A percentile compares a stretch with the other conserved stretches of the same genome.
phyloP scores from a whole-genome alignment of 2,797 vertebrate species.

The Argya squamiceps region DNA sequence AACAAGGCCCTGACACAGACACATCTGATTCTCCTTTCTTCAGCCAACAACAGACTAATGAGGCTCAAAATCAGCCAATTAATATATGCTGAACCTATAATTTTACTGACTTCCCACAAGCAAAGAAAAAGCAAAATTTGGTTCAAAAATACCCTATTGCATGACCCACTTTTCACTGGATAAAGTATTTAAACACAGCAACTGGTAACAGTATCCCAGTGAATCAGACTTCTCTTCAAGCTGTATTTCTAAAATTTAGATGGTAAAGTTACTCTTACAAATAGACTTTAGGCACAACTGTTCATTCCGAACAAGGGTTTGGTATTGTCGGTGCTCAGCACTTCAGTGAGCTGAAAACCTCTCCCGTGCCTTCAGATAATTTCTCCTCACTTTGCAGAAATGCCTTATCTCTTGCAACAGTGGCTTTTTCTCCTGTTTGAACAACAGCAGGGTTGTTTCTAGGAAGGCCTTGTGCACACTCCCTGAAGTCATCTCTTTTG shows the following conservation, averaged over 20 bases:
- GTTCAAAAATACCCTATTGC: background rate
- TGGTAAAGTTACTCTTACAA: background rate
- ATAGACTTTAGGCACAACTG: background rate
- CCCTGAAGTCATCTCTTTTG: background rate
- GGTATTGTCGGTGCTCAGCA: background rate
- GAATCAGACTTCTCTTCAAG: background rate
- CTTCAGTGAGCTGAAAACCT: background rate
- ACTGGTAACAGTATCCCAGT: background rate
- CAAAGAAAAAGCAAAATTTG: background rate
- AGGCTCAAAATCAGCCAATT: background rate
- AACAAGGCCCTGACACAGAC: background rate
- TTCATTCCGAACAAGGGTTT: background rate
- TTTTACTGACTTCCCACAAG: background rate
- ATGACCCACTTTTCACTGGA: background rate
- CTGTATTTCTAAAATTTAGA: background rate
- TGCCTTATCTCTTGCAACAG: slow-evolving; percentile 27
- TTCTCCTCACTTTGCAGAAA: background rate
- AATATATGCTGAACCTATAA: background rate
- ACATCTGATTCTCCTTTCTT: background rate
- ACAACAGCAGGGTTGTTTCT: slow-evolving; percentile 5
- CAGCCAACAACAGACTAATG: background rate
- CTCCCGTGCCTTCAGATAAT: background rate
- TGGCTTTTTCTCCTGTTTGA: background rate
- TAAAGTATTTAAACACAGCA: background rate
- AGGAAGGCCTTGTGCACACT: background rate